Evolutionary conservation across 2,888 invertebrate genomes (phyloP).

Genomic region (Apodemia mormo): DNA sequence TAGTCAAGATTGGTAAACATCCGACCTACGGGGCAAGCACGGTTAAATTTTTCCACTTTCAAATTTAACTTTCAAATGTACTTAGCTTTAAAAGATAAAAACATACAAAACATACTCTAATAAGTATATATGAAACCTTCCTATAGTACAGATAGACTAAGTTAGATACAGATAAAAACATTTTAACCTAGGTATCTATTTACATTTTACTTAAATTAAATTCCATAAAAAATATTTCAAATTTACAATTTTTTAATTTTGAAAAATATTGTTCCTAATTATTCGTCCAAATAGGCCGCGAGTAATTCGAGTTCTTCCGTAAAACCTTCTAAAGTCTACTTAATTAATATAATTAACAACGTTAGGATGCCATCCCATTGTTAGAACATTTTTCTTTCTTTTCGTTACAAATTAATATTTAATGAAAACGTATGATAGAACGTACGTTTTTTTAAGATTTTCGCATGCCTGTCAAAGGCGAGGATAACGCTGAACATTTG

Average conservation of each 20-base stretch:
- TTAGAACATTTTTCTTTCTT: background rate
- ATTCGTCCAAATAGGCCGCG: constrained; percentile 48
- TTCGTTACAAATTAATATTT: too few relatives aligned
- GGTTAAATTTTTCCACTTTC: too few relatives aligned
- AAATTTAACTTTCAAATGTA: too few relatives aligned
- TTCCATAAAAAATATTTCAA: constrained; percentile 36
- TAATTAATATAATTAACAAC: background rate
- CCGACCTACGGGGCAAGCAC: too few relatives aligned
- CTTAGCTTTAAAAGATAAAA: background rate
- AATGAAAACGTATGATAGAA: too few relatives aligned
- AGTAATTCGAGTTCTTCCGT: constrained; percentile 43
- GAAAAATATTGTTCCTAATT: constrained; percentile 37
- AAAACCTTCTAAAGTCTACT: constrained; percentile 27
- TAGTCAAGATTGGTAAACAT: too few relatives aligned
- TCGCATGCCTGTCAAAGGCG: too few relatives aligned
- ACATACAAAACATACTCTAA: background rate
- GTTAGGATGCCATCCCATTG: constrained; percentile 6
- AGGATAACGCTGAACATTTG: too few relatives aligned
- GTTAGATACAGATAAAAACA: constrained; percentile 19
- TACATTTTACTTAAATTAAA: constrained; percentile 22
- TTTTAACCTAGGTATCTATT: constrained; percentile 16
- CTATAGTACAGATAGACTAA: constrained; percentile 5
- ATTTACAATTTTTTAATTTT: constrained; percentile 31
- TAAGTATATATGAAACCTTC: background rate
- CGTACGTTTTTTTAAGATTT: too few relatives aligned